Evolutionary conservation across 2,888 invertebrate species (phyloP), one percentile per base, ranked within the genome.

Genomic region (Drosophila fulvimacula): DNA sequence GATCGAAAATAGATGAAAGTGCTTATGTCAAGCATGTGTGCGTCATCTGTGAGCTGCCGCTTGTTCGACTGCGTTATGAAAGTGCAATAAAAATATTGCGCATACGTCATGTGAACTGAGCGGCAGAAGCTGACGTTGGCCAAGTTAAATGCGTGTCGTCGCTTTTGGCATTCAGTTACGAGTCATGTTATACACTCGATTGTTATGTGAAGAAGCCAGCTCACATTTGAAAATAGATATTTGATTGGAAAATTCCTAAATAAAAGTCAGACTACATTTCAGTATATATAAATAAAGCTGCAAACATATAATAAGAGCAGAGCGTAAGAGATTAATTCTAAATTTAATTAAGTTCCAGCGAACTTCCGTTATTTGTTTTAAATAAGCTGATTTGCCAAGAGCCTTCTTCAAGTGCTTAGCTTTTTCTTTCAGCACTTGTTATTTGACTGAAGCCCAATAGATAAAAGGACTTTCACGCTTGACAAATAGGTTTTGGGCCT

Each of bases 401-500:
- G 30, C 7, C 30, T 19, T 1, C 17, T 24, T 10, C 21, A 49
- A 39, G 24, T 41, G 38, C 10, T 34, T 44, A 0, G 49, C 11
- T 11, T 34, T 15, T n/a, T 51, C 24, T 55, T 34, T 41, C 41
- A 9, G 10, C 36, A 41, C 19, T 56, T 52, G 21, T 41, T 17
- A 24, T 60, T 67, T 63, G 64, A 69, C 69, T 62, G 64, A 48
- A 68, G 55, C 49, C 9, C 15, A 15, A 4, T 9, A 58, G 13
- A 36, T 30, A 21, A 24, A 69, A 57, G 11, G 53, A 60, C 21
- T 63, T 72, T 74, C 36, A 73, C 56, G 73, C 52, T 66, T 38
- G 21, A 55, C 73, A 76, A 84, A 82, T 71, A 73, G 76, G 69
- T 70, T 70, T 65, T 60, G 24, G 48, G 51, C 17, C 59, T 58